Evolutionary conservation across 2,797 vertebrate genomes (phyloP).

Genomic region (Argya squamiceps): DNA sequence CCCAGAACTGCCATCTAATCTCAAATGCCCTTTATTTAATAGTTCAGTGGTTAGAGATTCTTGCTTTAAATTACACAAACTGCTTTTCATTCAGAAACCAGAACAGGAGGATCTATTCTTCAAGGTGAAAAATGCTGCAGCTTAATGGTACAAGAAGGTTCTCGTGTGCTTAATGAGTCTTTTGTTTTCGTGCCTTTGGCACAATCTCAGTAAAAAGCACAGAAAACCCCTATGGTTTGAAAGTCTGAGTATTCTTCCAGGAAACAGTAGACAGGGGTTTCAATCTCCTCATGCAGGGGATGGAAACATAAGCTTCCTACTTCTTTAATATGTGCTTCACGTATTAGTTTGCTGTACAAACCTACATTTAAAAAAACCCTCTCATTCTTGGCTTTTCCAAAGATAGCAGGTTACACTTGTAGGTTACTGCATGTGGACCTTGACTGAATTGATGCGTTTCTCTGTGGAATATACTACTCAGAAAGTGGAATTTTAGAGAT

Average conservation of each 20-base stretch:
- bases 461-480: not conserved
- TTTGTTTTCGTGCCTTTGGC: not conserved
- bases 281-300: not conserved
- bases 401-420: not conserved
- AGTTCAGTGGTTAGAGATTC: not conserved
- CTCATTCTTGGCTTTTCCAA: not conserved
- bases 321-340: not conserved
- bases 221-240: not conserved
- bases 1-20: not conserved
- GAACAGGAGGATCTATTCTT: not conserved
- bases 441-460: not conserved
- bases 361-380: not conserved
- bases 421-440: not conserved
- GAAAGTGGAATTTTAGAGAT: not conserved
- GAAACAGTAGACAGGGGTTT: not conserved
- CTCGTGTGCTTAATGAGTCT: slow-evolving; percentile 18
- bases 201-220: not conserved
- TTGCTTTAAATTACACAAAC: not conserved
- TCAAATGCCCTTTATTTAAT: not conserved
- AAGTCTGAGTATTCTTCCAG: not conserved
- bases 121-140: slow-evolving; percentile 28
- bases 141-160: not conserved
- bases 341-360: not conserved
- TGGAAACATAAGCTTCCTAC: not conserved
- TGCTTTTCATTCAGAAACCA: not conserved